Evolutionary conservation across 2,888 invertebrate genomes (phyloP).

Genomic region (Melanargia galathea): DNA sequence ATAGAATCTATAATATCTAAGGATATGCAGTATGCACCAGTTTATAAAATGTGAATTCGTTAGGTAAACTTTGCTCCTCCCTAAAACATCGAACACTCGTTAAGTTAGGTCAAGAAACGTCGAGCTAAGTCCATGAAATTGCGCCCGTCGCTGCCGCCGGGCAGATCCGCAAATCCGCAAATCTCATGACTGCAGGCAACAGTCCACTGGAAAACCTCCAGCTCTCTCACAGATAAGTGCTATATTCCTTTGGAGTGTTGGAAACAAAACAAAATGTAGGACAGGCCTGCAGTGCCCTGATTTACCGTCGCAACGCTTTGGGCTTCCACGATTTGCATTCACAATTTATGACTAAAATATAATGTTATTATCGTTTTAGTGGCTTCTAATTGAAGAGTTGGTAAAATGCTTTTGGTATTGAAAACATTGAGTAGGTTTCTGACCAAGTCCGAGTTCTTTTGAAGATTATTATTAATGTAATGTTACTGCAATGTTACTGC

Average conservation of each 20-base stretch:
- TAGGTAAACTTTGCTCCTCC: neutral
- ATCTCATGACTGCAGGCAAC: slow-evolving; percentile 45
- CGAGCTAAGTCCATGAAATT: slow-evolving; percentile 45
- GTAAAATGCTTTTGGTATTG: neutral
- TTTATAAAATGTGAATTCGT: neutral
- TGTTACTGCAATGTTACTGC: too few relatives aligned
- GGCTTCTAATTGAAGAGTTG: slow-evolving; percentile 5
- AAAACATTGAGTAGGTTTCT: neutral
- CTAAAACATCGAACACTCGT: slow-evolving; percentile 8
- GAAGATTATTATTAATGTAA: neutral
- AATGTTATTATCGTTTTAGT: slow-evolving; percentile 16
- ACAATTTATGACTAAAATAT: slow-evolving; percentile 18
- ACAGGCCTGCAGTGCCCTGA: slow-evolving; percentile 73
- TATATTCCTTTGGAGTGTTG: slow-evolving; percentile 53
- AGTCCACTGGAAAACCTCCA: slow-evolving; percentile 45
- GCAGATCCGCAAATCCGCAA: slow-evolving; percentile 41
- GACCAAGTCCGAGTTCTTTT: neutral
- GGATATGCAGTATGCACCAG: neutral
- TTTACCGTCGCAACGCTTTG: slow-evolving; percentile 57
- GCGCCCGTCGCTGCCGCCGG: slow-evolving; percentile 26
- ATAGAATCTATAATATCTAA: neutral
- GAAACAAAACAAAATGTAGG: slow-evolving; percentile 66
- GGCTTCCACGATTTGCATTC: slow-evolving; percentile 35
- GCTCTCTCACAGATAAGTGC: slow-evolving; percentile 47
- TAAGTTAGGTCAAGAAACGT: slow-evolving; percentile 44